Percentiles rank a stretch among this genome's conserved stretches.
These are phyloP conservation scores for Tridacna crocea DNA, from an alignment of 2,888 invertebrate genomes.

Conservation along the genomic window DNA sequence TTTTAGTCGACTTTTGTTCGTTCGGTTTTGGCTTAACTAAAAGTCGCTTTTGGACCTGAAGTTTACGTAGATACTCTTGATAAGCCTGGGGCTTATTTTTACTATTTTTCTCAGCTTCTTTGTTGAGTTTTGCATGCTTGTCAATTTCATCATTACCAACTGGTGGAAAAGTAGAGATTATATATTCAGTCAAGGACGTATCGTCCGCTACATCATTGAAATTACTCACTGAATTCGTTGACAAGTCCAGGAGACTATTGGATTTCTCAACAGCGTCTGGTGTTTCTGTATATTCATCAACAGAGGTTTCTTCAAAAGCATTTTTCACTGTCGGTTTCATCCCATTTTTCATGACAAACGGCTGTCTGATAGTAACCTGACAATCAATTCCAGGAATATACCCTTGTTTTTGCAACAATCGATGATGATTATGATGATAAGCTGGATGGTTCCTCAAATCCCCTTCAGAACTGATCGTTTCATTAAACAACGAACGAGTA, in stretches of 20 bases:
- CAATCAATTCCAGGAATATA: constrained; percentile 15
- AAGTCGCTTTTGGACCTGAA: constrained; percentile 32
- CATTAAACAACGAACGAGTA: background rate
- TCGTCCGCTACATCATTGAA: background rate
- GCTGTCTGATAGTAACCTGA: constrained; percentile 16
- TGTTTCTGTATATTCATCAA: background rate
- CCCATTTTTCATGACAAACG: constrained; percentile 16
- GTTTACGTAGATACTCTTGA: constrained; percentile 39
- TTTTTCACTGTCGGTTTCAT: constrained; percentile 2
- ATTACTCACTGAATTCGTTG: background rate
- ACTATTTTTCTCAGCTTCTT: constrained; percentile 48
- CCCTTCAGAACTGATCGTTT: background rate
- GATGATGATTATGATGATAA: background rate
- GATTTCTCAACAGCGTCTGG: background rate
- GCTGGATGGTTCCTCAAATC: background rate
- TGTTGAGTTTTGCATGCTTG: constrained; percentile 49
- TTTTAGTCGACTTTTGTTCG: constrained; percentile 33
- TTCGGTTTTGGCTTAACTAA: constrained; percentile 28
- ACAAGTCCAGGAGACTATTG: background rate
- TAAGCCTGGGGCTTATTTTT: constrained; percentile 32
- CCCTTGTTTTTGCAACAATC: constrained; percentile 9
- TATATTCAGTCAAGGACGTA: background rate
- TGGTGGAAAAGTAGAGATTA: constrained; percentile 45
- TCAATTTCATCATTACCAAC: constrained; percentile 48
- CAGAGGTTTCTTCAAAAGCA: background rate